phyloP scores from a whole-genome alignment of 2,888 invertebrate genomes.

The Mechanitis messenoides region DNA sequence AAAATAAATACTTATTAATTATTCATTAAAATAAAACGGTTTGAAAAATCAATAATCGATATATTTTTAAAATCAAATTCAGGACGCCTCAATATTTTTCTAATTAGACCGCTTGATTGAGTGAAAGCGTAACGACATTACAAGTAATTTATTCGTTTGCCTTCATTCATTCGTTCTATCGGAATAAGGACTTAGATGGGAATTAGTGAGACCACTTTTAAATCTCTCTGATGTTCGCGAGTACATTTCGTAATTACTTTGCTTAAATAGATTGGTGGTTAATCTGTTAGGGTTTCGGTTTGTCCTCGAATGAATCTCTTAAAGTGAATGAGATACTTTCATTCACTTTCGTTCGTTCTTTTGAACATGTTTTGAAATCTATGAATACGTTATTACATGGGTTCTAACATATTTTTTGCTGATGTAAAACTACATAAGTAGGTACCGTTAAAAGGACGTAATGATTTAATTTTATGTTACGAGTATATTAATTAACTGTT shows the following conservation, averaged over 20 bases:
- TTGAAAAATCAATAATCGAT: not conserved
- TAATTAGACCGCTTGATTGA: conserved; percentile 47
- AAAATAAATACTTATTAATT: no score
- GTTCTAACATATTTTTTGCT: not conserved
- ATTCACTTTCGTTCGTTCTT: conserved; percentile 12
- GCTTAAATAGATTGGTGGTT: conserved; percentile 55
- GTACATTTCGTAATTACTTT: conserved; percentile 57
- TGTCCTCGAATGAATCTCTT: conserved; percentile 18
- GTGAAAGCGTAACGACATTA: conserved; percentile 42
- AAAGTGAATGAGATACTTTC: conserved; percentile 22
- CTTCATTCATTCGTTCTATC: conserved; percentile 38
- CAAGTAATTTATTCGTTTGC: conserved; percentile 53
- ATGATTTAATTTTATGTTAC: no score
- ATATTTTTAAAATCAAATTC: not conserved
- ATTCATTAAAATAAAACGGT: not conserved
- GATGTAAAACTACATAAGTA: no score
- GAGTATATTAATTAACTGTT: no score
- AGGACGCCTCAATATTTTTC: conserved; percentile 41
- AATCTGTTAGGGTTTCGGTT: conserved; percentile 40
- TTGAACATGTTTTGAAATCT: conserved; percentile 13
- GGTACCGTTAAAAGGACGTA: no score
- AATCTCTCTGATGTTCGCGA: conserved; percentile 38
- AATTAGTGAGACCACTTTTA: conserved; percentile 23
- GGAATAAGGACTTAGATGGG: conserved; percentile 22
- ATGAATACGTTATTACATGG: conserved; percentile 8